Conservation (phyloP, 2,888 invertebrate species). For the Netelia inedita region DNA sequence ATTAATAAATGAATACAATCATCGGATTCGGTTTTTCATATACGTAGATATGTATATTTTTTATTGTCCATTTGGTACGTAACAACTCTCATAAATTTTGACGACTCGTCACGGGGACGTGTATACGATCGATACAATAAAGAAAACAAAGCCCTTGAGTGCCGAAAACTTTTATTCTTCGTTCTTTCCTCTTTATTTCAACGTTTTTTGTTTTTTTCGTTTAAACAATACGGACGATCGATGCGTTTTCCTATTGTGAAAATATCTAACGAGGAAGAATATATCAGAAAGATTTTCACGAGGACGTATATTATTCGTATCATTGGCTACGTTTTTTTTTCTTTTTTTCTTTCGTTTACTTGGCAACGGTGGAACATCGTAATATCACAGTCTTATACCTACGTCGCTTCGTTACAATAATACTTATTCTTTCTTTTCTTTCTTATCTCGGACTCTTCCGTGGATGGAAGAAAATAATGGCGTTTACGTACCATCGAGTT, state of each 20-base stretch:
- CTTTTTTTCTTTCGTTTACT: not conserved
- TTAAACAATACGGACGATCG: not conserved
- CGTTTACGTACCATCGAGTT: constrained; percentile 20
- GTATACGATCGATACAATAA: constrained; percentile 1
- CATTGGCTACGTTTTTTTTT: constrained; percentile 28
- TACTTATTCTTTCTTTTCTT: constrained; percentile 22
- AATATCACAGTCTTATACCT: constrained; percentile 70
- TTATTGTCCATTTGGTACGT: constrained; percentile 64
- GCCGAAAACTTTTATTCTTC: constrained; percentile 8
- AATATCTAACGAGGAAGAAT: constrained; percentile 14
- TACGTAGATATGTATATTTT: constrained; percentile 34
- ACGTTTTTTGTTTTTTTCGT: not conserved
- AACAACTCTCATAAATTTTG: constrained; percentile 43
- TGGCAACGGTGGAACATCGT: constrained; percentile 55
- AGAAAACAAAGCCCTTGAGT: not conserved
- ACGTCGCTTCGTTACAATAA: constrained; percentile 55
- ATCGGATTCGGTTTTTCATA: constrained; percentile 51
- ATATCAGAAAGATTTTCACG: constrained; percentile 12
- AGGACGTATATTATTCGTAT: constrained; percentile 23
- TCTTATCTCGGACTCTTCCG: constrained; percentile 25
- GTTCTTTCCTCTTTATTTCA: not conserved
- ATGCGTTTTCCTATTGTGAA: not conserved
- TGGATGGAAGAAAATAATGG: constrained; percentile 48
- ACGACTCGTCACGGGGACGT: not conserved
- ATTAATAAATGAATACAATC: constrained; percentile 66